Evolutionary conservation across 2,888 invertebrate genomes (phyloP).

Genomic region (Parnassius smintheus): DNA sequence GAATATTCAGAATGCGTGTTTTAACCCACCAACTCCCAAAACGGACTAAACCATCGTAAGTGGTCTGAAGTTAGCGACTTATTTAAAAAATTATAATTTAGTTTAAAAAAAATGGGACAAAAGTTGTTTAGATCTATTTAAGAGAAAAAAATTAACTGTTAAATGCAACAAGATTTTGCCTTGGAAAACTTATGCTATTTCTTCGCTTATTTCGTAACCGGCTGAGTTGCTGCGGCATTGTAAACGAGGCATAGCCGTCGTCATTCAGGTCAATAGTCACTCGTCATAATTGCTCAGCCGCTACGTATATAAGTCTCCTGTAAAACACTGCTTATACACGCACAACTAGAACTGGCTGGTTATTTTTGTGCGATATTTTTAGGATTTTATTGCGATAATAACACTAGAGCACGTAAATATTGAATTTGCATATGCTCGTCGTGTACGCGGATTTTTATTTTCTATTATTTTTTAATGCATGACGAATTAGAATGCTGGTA

Average conservation of each 20-base stretch:
- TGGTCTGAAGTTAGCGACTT: too few relatives aligned
- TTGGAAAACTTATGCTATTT: constrained; percentile 11
- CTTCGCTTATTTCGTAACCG: constrained; percentile 26
- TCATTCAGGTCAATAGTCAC: constrained; percentile 41
- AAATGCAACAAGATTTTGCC: constrained; percentile 2
- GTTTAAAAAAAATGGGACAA: too few relatives aligned
- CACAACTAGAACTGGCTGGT: constrained; percentile 16
- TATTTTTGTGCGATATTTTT: constrained; percentile 10
- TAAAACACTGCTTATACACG: constrained; percentile 28
- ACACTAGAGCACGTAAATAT: constrained; percentile 11
- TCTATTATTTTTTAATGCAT: background rate
- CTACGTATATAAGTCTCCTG: constrained; percentile 28
- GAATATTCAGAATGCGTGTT: too few relatives aligned
- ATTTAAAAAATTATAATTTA: too few relatives aligned
- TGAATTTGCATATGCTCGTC: constrained; percentile 3
- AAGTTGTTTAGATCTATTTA: too few relatives aligned
- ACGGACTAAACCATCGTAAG: too few relatives aligned
- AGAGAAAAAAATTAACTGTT: too few relatives aligned
- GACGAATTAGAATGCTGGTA: background rate
- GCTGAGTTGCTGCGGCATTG: constrained; percentile 18
- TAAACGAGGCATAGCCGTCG: constrained; percentile 32
- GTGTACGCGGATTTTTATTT: background rate
- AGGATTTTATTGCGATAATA: constrained; percentile 4
- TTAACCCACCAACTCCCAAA: too few relatives aligned
- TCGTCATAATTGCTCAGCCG: constrained; percentile 43